phyloP scores from a whole-genome alignment of 2,113 vertebrate species.

The Hemibagrus wyckioides region DNA sequence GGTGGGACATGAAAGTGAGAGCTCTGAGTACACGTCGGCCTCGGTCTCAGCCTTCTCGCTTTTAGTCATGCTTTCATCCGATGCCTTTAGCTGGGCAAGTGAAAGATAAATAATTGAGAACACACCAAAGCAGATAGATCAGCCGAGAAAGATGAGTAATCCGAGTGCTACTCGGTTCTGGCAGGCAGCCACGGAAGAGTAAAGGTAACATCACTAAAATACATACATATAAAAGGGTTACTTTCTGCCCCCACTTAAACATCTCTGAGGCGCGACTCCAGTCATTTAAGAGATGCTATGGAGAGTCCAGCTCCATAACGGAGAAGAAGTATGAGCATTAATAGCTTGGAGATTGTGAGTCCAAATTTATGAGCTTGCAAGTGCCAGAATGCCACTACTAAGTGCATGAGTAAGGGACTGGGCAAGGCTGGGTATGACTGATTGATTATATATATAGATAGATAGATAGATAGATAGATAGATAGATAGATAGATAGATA shows the following conservation, averaged over 20 bases:
- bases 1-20: conserved; percentile 74
- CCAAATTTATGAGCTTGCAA: neutral
- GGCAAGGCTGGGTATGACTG: neutral
- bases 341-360: neutral
- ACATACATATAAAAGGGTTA: conserved; percentile 55
- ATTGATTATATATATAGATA: no score
- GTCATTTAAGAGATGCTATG: neutral
- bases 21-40: conserved; percentile 46
- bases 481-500: no score
- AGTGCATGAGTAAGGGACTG: neutral
- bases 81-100: conserved; percentile 27
- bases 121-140: conserved; percentile 65
- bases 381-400: neutral
- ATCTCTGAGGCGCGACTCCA: conserved; percentile 23
- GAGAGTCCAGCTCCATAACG: conserved; percentile 45
- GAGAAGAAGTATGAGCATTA: neutral
- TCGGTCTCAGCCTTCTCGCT: conserved; percentile 7
- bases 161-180: conserved; percentile 64
- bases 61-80: conserved; percentile 39
- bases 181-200: conserved; percentile 60
- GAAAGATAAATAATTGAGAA: conserved; percentile 62
- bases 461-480: no score
- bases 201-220: conserved; percentile 61
- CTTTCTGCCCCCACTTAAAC: conserved; percentile 60
- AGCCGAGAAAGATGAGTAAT: conserved; percentile 70